phyloP scores from a whole-genome alignment of 2,113 vertebrate genomes.

The Crypturellus undulatus region DNA sequence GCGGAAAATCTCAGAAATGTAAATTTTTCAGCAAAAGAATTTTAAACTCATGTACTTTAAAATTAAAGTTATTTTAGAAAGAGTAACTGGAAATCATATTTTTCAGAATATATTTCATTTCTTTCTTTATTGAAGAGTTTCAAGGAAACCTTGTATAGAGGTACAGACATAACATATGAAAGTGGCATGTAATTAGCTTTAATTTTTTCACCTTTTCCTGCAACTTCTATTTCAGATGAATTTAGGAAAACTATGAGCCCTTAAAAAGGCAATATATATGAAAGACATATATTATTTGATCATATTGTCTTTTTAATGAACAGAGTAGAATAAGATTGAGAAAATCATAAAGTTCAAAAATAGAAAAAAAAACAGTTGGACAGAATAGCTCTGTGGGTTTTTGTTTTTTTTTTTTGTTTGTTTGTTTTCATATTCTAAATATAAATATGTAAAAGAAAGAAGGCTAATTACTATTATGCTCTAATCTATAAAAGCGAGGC shows the following conservation, averaged over 20 bases:
- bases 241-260: background rate
- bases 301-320: background rate
- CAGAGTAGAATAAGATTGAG: background rate
- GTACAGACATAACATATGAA: background rate
- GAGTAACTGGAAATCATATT: background rate
- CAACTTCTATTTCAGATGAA: background rate
- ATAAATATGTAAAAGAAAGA: background rate
- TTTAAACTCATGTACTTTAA: background rate
- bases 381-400: background rate
- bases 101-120: background rate
- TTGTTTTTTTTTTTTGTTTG: background rate
- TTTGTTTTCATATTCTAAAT: background rate
- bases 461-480: fast-evolving
- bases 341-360: background rate
- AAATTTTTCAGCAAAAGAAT: background rate
- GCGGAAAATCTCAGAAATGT: background rate
- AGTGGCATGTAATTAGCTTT: background rate
- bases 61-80: background rate
- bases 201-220: background rate
- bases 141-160: background rate
- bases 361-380: background rate
- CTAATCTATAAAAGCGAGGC: background rate
- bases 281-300: background rate
- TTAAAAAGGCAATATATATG: background rate
- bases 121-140: background rate